Evolutionary conservation across 2,888 invertebrate genomes (phyloP).

Genomic region (Scaptomyza tumidula): DNA sequence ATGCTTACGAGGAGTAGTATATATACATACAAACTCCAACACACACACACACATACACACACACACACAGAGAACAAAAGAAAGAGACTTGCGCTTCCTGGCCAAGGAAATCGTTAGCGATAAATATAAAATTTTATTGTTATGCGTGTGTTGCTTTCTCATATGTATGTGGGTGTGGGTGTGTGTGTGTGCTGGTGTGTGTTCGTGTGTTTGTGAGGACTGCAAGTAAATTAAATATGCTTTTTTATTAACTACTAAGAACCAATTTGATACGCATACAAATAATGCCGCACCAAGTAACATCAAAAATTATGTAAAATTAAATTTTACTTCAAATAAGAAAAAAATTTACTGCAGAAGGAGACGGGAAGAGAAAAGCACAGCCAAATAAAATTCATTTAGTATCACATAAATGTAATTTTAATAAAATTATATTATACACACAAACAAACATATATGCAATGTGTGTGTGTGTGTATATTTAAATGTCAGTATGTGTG

Average conservation of each 20-base stretch:
- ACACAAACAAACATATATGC: conserved; percentile 30
- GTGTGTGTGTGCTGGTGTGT: conserved; percentile 22
- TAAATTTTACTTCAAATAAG: conserved; percentile 66
- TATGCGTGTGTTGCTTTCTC: conserved; percentile 64
- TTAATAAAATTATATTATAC: conserved; percentile 58
- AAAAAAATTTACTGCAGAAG: conserved; percentile 7
- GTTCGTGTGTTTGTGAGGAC: conserved; percentile 21
- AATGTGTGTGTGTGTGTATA: conserved; percentile 23
- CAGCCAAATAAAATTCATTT: conserved; percentile 78
- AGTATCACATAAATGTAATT: conserved; percentile 59
- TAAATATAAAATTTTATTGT: conserved; percentile 82
- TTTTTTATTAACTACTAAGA: conserved; percentile 81
- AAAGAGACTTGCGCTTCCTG: conserved; percentile 44
- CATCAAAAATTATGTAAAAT: conserved; percentile 73
- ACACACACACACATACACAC: conserved; percentile 3
- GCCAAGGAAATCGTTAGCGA: conserved; percentile 77
- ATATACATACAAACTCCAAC: conserved; percentile 3
- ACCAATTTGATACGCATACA: conserved; percentile 80
- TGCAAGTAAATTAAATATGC: conserved; percentile 79
- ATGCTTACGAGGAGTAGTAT: conserved; percentile 50
- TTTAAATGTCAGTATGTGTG: background rate
- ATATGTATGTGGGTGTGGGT: conserved; percentile 22
- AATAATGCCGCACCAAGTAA: conserved; percentile 63
- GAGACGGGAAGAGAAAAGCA: conserved; percentile 38
- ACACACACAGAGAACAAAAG: background rate